Percentiles rank a stretch among this genome's conserved stretches.
Conservation (phyloP, 2,888 invertebrate genomes). For the Pterostichus madidus region DNA sequence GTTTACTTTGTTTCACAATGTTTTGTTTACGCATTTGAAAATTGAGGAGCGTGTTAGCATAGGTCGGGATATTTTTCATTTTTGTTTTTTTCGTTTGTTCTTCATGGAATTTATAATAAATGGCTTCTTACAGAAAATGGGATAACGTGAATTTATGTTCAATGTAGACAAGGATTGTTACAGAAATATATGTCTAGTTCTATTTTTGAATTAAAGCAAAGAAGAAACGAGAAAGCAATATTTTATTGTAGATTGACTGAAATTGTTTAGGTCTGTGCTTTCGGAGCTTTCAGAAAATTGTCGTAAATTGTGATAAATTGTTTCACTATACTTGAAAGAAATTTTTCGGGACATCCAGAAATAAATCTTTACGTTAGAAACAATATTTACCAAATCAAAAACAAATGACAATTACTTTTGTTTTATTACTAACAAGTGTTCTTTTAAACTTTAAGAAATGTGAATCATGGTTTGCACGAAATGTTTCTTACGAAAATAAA, state of each 20-base stretch:
- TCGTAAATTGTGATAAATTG: background rate
- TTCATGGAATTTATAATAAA: slow-evolving; percentile 10
- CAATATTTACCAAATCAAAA: too few species aligned
- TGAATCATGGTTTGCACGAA: too few species aligned
- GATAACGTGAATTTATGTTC: background rate
- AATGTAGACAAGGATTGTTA: background rate
- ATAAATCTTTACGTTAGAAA: background rate
- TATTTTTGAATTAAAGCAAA: background rate
- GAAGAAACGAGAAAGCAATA: background rate
- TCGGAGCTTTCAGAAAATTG: background rate
- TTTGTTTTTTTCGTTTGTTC: background rate
- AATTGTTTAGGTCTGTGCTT: background rate
- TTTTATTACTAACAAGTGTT: too few species aligned
- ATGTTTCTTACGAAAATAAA: too few species aligned
- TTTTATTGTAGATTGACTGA: background rate
- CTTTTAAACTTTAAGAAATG: too few species aligned
- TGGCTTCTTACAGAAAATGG: background rate
- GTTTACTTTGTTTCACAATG: slow-evolving; percentile 43
- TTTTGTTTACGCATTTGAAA: slow-evolving; percentile 33
- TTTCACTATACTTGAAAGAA: background rate
- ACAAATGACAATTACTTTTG: too few species aligned
- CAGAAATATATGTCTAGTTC: slow-evolving; percentile 19
- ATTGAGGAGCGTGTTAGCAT: slow-evolving; percentile 17
- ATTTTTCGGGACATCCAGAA: background rate
- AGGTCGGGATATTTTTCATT: slow-evolving; percentile 30